Evolutionary conservation across 2,113 vertebrate genomes (phyloP), one percentile per base, ranked within the genome.

Genomic region (Pygoscelis adeliae): DNA sequence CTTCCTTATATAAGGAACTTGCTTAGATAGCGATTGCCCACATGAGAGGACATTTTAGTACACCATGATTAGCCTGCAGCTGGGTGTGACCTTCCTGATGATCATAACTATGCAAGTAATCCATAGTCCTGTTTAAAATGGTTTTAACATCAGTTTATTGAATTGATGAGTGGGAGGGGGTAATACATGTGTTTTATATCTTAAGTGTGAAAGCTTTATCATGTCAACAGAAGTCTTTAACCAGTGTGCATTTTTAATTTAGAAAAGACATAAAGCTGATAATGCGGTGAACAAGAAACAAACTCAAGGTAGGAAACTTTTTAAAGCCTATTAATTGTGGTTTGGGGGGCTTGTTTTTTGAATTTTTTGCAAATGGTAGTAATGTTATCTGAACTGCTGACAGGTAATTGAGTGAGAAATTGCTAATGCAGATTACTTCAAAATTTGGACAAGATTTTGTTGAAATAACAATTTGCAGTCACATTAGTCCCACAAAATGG

Each of bases 231-330:
- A 93, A 55, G 7, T 82, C 34, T 79, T 91, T 97, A 97, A 97
- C 79, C 32, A 87, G 61, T 92, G 69, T 97, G 58, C 27, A 91
- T 97, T 97, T 98, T 88, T 96, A 58, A 96, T 97, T 91, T 97
- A 99, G 99, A 99, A 99, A 98, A 99, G 99, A 15, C 99, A 99
- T 97, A 99, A 99, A 91, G 99, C 99, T 62, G 99, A 99, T 93
- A 99, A 98, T 89, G 98, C 99, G 0, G 99, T 99, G 97, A 99
- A 99, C 98, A 99, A 98, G 98, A 99, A 99, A 87, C 98, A 99
- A 98, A 99, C 99, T 87, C 99, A 99, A 99, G 99, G 99, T 99
- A 99, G 26, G 97, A 95, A 53, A 23, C 53, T 38, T 89, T 80
- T 79, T 55, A 4, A 50, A 88, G 52, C 15, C 5, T 92, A 42